phyloP scores from a whole-genome alignment of 1,140 invertebrate species.

The Aleiodes sp. region DNA sequence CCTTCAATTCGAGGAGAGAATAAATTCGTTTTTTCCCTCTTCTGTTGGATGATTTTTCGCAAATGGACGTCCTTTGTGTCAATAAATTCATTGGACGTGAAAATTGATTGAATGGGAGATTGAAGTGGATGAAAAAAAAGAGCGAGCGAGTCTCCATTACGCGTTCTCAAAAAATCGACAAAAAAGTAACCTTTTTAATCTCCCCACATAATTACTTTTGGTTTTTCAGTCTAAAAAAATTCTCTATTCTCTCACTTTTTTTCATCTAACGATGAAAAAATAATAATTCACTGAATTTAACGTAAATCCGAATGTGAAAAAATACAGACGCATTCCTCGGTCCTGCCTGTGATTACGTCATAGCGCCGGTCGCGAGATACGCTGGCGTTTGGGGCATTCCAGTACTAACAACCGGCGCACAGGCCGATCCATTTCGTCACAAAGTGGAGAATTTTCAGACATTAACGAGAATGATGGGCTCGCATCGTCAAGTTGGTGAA shows the following conservation, averaged over 20 bases:
- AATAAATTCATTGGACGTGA: background rate
- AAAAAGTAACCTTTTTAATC: background rate
- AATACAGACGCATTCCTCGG: slow-evolving; percentile 85
- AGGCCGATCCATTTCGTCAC: slow-evolving; percentile 81
- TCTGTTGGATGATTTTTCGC: background rate
- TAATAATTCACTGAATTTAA: background rate
- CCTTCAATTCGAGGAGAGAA: background rate
- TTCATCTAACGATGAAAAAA: too few relatives aligned
- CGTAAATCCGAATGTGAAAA: background rate
- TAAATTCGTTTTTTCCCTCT: background rate
- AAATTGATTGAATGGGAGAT: background rate
- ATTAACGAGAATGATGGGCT: slow-evolving; percentile 87
- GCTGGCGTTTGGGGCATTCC: slow-evolving; percentile 89
- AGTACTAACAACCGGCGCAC: slow-evolving; percentile 84
- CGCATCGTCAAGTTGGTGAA: slow-evolving; percentile 78
- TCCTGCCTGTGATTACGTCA: slow-evolving; percentile 89
- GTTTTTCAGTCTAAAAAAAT: too few relatives aligned
- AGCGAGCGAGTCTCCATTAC: background rate
- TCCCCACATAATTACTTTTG: too few relatives aligned
- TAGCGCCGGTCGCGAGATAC: slow-evolving; percentile 90
- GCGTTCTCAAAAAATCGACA: background rate
- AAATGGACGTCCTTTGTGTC: background rate
- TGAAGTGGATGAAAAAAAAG: background rate
- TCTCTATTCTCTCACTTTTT: too few relatives aligned
- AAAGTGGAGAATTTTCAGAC: slow-evolving; percentile 77